phyloP scores from a whole-genome alignment of 2,888 invertebrate species.

The Anthrax anthrax region DNA sequence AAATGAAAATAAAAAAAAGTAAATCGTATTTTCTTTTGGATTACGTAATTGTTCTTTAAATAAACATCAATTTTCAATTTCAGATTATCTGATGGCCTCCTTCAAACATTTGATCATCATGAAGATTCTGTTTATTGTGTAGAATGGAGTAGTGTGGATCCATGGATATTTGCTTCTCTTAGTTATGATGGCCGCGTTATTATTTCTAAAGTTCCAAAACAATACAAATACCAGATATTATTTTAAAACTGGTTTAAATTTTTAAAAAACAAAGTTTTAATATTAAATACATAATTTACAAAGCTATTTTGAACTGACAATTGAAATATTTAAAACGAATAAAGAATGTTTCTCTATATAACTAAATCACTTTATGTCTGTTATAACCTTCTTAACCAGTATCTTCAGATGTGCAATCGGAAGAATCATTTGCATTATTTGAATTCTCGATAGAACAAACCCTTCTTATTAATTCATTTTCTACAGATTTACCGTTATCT shows the following conservation, averaged over 20 bases:
- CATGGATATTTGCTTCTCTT: constrained; percentile 97
- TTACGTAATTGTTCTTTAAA: neutral
- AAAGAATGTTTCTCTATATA: too few species aligned
- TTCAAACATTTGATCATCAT: constrained; percentile 89
- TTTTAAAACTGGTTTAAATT: constrained; percentile 37
- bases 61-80: too few species aligned
- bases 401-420: constrained; percentile 47
- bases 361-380: too few species aligned
- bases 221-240: constrained; percentile 86
- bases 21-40: neutral
- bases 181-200: constrained; percentile 94
- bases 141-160: constrained; percentile 95
- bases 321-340: neutral
- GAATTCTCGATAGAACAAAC: constrained; percentile 48
- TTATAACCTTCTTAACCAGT: too few species aligned
- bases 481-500: constrained; percentile 31
- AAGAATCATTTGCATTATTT: constrained; percentile 48
- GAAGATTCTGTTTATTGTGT: constrained; percentile 96
- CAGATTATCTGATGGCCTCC: constrained; percentile 60
- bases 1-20: constrained; percentile 15
- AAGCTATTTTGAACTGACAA: too few species aligned
- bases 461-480: constrained; percentile 30
- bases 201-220: constrained; percentile 83
- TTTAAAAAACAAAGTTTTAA: too few species aligned
- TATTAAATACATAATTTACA: too few species aligned